Evolutionary conservation across 1,140 invertebrate genomes (phyloP).

Genomic region (Hyles euphorbiae): DNA sequence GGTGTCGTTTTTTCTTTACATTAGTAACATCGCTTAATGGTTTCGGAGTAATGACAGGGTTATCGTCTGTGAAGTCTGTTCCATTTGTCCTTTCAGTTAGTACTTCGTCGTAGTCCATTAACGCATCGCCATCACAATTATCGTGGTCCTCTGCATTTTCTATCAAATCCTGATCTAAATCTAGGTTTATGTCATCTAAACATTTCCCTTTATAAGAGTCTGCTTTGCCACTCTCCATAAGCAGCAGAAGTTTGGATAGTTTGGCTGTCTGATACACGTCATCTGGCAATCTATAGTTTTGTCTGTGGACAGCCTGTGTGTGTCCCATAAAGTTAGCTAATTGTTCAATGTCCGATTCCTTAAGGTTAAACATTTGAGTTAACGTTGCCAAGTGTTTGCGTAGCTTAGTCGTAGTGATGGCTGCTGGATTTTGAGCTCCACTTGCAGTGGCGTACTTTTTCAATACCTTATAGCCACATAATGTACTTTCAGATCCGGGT

Average conservation of each 20-base stretch:
- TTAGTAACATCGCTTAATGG: slow-evolving; percentile 34
- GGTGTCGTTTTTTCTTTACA: slow-evolving; percentile 33
- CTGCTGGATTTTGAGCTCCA: slow-evolving; percentile 36
- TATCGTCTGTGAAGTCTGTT: no score
- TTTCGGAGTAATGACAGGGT: no score
- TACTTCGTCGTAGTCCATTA: no score
- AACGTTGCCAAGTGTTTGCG: slow-evolving; percentile 49
- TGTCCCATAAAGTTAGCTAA: slow-evolving; percentile 40
- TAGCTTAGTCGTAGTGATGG: slow-evolving; percentile 34
- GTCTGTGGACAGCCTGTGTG: slow-evolving; percentile 21
- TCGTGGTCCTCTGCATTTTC: no score
- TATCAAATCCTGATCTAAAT: slow-evolving; percentile 10
- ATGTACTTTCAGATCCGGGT: slow-evolving; percentile 15
- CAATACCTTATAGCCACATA: slow-evolving; percentile 43
- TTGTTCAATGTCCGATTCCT: slow-evolving; percentile 41
- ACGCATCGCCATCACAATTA: no score
- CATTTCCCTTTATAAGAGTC: slow-evolving; percentile 39
- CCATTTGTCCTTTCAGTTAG: no score
- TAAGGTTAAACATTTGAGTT: slow-evolving; percentile 42
- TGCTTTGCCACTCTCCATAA: slow-evolving; percentile 49
- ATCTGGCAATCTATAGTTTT: slow-evolving; percentile 11
- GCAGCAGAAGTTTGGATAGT: slow-evolving; percentile 39
- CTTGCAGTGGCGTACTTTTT: slow-evolving; percentile 28
- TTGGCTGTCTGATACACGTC: slow-evolving; percentile 11
- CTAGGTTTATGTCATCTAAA: slow-evolving; percentile 46